Base-by-base conservation (phyloP, 35 echinoderm and acorn worm genomes). In the Nesometra sesokonis region DNA sequence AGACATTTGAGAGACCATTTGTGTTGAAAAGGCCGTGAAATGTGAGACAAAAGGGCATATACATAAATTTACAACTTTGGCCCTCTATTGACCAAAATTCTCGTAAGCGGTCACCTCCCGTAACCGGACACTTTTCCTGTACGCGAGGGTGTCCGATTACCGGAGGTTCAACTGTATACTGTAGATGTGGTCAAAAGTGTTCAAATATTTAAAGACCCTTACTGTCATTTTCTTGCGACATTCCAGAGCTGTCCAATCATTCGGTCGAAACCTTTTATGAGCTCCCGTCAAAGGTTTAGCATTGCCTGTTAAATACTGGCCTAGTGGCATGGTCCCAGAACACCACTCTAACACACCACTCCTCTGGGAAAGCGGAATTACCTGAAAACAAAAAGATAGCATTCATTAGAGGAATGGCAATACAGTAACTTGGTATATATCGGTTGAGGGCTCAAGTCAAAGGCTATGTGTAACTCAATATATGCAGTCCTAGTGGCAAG, bases 301-400 rank as follows among this genome's bases (percentile, higher is more conserved):
- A 76, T 94, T 84, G 17, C 95, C 95, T 34, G 93, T 89, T 9
- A 97, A 92, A 33, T 97, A 97, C 30, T 80, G 46, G 35, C 95
- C 95, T 4, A 97, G 17, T 0, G 95, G 95, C 87, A 97, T 94
- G 11, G 95, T 97, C 4, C 95, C 95, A 47, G 93, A 92, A 89
- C 95, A 97, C 95, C 95, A 97, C 77, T 97, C 95, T n/a, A 97
- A 32, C 13, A 97, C 34, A 81, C 95, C 95, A 91, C 92, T 97
- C 33, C 91, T 88, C 78, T 97, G 95, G 33, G 91, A 97, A n/a
- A 97, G 76, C 79, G 95, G 95, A 13, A 97, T 88, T 15, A 97
- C 92, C 95, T 97, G 83, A 3, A 81, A 5, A 37, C 21, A 77
- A 36, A 32, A 35, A 83, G 5, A 87, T 23, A 46, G 19, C 35